Evolutionary conservation across 2,113 vertebrate genomes (phyloP).

Genomic region (Trematocara variabile): DNA sequence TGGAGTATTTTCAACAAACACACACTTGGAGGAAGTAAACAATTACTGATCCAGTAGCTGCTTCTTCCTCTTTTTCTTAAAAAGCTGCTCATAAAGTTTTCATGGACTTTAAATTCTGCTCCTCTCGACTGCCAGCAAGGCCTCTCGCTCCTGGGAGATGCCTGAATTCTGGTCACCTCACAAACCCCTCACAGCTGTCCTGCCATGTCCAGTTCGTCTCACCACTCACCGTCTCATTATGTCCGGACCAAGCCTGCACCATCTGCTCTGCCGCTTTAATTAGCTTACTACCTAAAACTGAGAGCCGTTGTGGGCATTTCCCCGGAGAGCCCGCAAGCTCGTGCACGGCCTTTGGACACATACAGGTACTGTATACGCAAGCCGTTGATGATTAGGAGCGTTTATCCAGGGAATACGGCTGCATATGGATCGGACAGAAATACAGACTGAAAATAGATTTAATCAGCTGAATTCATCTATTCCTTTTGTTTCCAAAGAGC

Average conservation of each 20-base stretch:
- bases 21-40: neutral
- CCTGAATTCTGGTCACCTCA: conserved; percentile 43
- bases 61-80: neutral
- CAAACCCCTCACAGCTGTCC: conserved; percentile 63
- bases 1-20: neutral
- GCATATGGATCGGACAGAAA: neutral
- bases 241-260: conserved; percentile 51
- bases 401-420: neutral
- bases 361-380: neutral
- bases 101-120: neutral
- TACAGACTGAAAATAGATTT: neutral
- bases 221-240: conserved; percentile 60
- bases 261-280: conserved; percentile 71
- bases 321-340: conserved; percentile 13
- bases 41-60: neutral
- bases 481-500: neutral
- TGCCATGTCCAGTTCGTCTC: conserved; percentile 61
- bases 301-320: conserved; percentile 48
- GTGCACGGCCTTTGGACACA: neutral
- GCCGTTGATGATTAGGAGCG: neutral
- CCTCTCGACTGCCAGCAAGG: neutral
- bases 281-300: conserved; percentile 46
- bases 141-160: conserved; percentile 8
- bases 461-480: neutral
- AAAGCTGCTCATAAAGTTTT: conserved; percentile 22